These are phyloP conservation scores for Cylas formicarius DNA, from an alignment of 1,140 invertebrate species.

Conservation along the genomic window DNA sequence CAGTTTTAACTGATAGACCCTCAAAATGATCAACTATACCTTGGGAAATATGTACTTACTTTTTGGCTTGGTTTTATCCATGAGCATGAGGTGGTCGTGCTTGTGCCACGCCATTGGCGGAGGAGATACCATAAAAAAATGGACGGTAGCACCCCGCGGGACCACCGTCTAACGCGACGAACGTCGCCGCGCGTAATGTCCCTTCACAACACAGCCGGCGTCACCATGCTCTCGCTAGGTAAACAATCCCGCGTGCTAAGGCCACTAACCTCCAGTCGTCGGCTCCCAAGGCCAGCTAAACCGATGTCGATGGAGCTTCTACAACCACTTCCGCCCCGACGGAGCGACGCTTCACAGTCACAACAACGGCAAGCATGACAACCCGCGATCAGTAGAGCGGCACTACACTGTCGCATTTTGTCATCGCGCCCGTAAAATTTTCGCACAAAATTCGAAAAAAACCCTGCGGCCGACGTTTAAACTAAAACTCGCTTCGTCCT, in stretches of 20 bases:
- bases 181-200: conserved; percentile 7
- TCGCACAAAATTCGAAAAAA: conserved; percentile 16
- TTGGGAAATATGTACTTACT: conserved; percentile 49
- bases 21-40: no score
- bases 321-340: conserved; percentile 28
- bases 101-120: conserved; percentile 62
- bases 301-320: conserved; percentile 26
- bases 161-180: conserved; percentile 14
- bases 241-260: conserved; percentile 39
- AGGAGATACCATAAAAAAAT: conserved; percentile 24
- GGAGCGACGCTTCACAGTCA: conserved; percentile 1
- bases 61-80: conserved; percentile 65
- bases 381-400: background rate
- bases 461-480: conserved; percentile 13
- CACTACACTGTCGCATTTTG: conserved; percentile 14
- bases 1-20: no score
- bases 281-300: conserved; percentile 35
- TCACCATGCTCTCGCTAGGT: conserved; percentile 30
- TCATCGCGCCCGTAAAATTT: conserved; percentile 14
- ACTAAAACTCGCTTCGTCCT: conserved; percentile 7
- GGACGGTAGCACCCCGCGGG: conserved; percentile 8
- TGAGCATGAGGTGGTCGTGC: conserved; percentile 64
- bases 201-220: conserved; percentile 7
- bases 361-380: background rate
- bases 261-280: conserved; percentile 36